Conservation (phyloP, 2,113 vertebrate genomes). For the Silurus glanis region DNA sequence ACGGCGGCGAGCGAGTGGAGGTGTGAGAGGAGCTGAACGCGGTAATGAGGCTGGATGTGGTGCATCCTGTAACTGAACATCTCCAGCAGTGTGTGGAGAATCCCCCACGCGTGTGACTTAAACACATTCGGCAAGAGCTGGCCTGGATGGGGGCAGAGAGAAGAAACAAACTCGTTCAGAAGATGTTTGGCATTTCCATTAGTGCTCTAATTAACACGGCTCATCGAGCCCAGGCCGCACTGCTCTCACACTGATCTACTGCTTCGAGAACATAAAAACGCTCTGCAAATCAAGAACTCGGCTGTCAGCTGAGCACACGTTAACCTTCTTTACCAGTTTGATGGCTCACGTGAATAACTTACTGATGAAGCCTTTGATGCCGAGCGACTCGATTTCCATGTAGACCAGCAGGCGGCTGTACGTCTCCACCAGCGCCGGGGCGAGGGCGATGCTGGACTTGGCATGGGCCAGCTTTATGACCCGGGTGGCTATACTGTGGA, state of each 20-base stretch:
- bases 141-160: slow-evolving; percentile 68
- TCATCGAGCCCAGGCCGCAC: not conserved
- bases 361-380: slow-evolving; percentile 99
- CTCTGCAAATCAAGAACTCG: not conserved
- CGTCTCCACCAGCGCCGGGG: slow-evolving; percentile 95
- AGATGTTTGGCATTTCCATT: not conserved
- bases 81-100: slow-evolving; percentile 94
- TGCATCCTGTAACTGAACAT: slow-evolving; percentile 99
- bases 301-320: not conserved
- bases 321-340: not conserved
- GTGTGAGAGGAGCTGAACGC: slow-evolving; percentile 94
- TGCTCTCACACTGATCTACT: not conserved
- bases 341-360: slow-evolving; percentile 63
- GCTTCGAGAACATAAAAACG: not conserved
- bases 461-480: slow-evolving; percentile 97
- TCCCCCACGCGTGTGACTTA: slow-evolving; percentile 96
- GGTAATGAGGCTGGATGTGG: slow-evolving; percentile 96
- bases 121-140: slow-evolving; percentile 96
- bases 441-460: slow-evolving; percentile 91
- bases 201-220: not conserved
- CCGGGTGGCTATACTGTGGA: slow-evolving; percentile 97
- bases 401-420: slow-evolving; percentile 97
- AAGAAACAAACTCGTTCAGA: not conserved
- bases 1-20: slow-evolving; percentile 95
- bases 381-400: slow-evolving; percentile 99